A percentile compares a stretch with the other conserved stretches of the same genome.
Evolutionary conservation across 2,888 invertebrate species (phyloP).

Genomic region (Coelopa pilipes): DNA sequence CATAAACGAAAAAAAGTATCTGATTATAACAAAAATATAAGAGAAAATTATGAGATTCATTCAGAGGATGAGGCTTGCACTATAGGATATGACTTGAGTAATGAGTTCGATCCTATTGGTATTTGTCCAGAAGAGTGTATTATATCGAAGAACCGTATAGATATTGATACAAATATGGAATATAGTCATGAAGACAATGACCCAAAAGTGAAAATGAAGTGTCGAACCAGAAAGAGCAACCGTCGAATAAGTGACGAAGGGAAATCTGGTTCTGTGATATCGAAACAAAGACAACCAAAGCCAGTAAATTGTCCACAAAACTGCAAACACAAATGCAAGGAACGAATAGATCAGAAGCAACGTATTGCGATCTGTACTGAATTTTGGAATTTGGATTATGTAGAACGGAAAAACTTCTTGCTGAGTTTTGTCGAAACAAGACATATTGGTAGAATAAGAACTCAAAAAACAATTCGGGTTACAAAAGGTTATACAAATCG

Average conservation of each 20-base stretch:
- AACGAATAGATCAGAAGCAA: conserved; percentile 40
- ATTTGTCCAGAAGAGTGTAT: too few species aligned
- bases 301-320: conserved; percentile 40
- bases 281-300: conserved; percentile 34
- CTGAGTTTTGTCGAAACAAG: conserved; percentile 39
- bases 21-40: not conserved
- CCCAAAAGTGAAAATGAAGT: too few species aligned
- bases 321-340: conserved; percentile 44
- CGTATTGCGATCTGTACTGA: conserved; percentile 40
- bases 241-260: too few species aligned
- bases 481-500: conserved; percentile 40
- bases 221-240: too few species aligned
- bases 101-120: too few species aligned
- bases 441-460: conserved; percentile 39
- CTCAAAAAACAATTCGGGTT: conserved; percentile 34
- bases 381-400: conserved; percentile 42
- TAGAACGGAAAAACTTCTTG: conserved; percentile 40
- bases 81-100: not conserved
- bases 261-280: not conserved
- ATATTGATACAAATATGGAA: too few species aligned
- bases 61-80: conserved; percentile 27
- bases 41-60: too few species aligned
- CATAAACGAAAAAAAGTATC: conserved; percentile 4
- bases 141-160: too few species aligned
- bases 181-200: too few species aligned